Percentiles rank a stretch among this genome's conserved stretches.
phyloP scores from a whole-genome alignment of 2,888 invertebrate genomes.

The Falcaria lacertinaria region DNA sequence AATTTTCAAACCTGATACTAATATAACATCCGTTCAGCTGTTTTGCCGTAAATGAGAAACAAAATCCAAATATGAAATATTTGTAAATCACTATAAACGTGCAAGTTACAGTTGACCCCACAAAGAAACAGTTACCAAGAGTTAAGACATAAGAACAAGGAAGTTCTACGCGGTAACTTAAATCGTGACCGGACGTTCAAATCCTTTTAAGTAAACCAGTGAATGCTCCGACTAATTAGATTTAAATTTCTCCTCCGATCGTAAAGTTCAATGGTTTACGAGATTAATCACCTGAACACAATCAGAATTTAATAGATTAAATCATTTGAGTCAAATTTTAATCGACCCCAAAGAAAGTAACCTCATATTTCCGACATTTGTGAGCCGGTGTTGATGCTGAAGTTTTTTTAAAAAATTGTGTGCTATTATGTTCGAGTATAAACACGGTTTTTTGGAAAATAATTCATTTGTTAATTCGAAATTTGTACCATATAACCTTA shows the following conservation, averaged over 20 bases:
- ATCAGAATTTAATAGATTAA: background rate
- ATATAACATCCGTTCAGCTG: too few species aligned
- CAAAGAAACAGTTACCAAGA: conserved; percentile 9
- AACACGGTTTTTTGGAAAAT: too few species aligned
- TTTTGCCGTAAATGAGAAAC: too few species aligned
- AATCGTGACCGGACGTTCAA: conserved; percentile 42
- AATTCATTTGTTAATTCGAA: too few species aligned
- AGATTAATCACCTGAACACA: background rate
- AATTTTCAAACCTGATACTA: too few species aligned
- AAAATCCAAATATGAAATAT: too few species aligned
- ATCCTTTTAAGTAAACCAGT: conserved; percentile 28
- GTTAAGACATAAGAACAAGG: conserved; percentile 19
- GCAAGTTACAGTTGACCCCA: conserved; percentile 25
- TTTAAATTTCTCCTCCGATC: conserved; percentile 30
- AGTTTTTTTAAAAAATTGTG: too few species aligned
- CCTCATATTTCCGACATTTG: background rate
- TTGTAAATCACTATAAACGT: too few species aligned
- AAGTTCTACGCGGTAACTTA: conserved; percentile 36
- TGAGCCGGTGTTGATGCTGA: too few species aligned
- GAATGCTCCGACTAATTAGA: conserved; percentile 35
- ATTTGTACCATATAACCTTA: too few species aligned
- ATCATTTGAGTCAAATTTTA: background rate
- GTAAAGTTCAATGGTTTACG: conserved; percentile 7
- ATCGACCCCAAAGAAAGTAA: background rate
- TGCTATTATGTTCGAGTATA: too few species aligned